Conservation (phyloP, 2,888 invertebrate genomes). For the Sipha maydis region DNA sequence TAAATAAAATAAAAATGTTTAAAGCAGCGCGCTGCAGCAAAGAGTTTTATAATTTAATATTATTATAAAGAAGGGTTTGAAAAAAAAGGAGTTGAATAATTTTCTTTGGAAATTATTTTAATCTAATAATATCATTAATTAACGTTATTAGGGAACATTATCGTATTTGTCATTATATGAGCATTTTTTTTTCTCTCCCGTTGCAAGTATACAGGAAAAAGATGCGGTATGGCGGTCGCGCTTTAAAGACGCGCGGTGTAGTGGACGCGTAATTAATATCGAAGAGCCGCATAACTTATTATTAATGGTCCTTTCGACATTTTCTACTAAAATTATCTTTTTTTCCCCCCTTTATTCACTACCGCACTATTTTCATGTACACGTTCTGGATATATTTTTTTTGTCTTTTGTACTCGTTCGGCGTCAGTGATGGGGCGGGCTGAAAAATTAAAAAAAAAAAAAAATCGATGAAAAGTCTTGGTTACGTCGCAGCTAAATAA, state of each 20-base stretch:
- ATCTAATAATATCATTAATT: slow-evolving; percentile 56
- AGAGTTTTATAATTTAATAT: slow-evolving; percentile 39
- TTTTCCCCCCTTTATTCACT: not conserved
- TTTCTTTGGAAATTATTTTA: slow-evolving; percentile 44
- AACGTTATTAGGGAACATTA: slow-evolving; percentile 56
- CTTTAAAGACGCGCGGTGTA: not conserved
- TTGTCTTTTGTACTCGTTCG: slow-evolving; percentile 28
- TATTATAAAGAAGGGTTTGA: slow-evolving; percentile 35
- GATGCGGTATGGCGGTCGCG: not conserved
- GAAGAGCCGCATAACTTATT: slow-evolving; percentile 53
- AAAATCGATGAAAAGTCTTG: slow-evolving; percentile 35
- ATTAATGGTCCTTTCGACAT: slow-evolving; percentile 60
- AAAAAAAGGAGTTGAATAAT: slow-evolving; percentile 10
- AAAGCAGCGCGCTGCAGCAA: not conserved
- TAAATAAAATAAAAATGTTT: slow-evolving; percentile 4
- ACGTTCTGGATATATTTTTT: slow-evolving; percentile 1
- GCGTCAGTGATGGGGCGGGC: not conserved
- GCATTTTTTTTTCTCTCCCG: not conserved
- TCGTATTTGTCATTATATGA: slow-evolving; percentile 55
- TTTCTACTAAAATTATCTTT: slow-evolving; percentile 52
- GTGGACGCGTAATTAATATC: slow-evolving; percentile 50
- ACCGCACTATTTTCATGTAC: not conserved
- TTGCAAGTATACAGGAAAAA: not conserved
- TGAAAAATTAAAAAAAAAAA: slow-evolving; percentile 17
- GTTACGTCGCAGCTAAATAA: slow-evolving; percentile 20